Evolutionary conservation across 2,113 vertebrate species (phyloP), one percentile per base, ranked within the genome.

Genomic region (Equus przewalskii): DNA sequence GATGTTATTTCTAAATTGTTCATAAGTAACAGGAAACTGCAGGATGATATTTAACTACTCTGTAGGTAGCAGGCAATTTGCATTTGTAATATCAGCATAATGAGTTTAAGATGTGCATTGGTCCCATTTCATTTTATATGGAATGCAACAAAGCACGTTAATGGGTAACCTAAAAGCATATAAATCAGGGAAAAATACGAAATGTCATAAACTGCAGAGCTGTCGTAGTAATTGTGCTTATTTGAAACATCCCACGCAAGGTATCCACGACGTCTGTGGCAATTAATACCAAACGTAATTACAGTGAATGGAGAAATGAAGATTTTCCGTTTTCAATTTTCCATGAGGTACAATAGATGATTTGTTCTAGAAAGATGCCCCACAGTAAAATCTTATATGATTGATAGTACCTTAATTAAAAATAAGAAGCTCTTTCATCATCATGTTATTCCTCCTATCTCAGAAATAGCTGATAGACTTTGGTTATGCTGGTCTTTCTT

Each of bases 21-120:
- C 97, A 80, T 98, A 97, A 98, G 96, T 98, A 98, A 97, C 91
- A 98, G 97, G 96, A 93, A 97, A 98, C 81, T 97, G 81, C 85
- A 98, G 94, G 85, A 78, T 84, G 96, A 97, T 98, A 97, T 98
- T 98, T 98, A 98, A 98, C 82, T 98, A 97, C 97, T 97, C 91
- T 97, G 44, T 97, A 98, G 98, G 98, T 98, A 98, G 94, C 92
- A 97, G 95, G 92, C 96, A 97, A 98, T 98, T 98, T 98, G 95
- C 96, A 98, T 98, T 98, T 97, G 85, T 96, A 98, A 98, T 97
- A 98, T 94, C 95, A 98, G 92, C 89, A 98, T 98, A 98, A 96
- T 96, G 97, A 96, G 88, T 97, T 98, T 97, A 98, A 96, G 87
- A 95, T 97, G 67, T 92, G 12, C 94, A 98, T 97, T 98, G 98